phyloP scores from a whole-genome alignment of 2,888 invertebrate genomes.

The Salpingus planirostris region DNA sequence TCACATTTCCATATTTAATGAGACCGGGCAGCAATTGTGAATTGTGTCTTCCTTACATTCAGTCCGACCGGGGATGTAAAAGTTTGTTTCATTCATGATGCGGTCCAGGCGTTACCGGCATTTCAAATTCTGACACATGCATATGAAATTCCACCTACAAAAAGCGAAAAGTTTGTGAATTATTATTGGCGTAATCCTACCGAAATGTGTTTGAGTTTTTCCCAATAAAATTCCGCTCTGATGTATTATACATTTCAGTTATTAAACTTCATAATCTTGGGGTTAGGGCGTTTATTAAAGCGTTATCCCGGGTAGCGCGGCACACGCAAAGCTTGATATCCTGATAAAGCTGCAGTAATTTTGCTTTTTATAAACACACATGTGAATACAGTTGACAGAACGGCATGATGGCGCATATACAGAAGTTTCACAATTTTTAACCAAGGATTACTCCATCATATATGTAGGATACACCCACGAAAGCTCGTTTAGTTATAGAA shows the following conservation, averaged over 20 bases:
- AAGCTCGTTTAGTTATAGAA: too few relatives aligned
- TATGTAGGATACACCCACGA: too few relatives aligned
- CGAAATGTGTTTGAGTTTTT: conserved; percentile 19
- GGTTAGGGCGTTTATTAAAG: conserved; percentile 12
- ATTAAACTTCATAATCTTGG: conserved; percentile 14
- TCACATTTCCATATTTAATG: conserved; percentile 15
- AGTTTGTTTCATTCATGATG: conserved; percentile 14
- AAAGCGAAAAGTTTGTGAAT: conserved; percentile 18
- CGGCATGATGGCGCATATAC: too few relatives aligned
- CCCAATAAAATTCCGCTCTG: conserved; percentile 14
- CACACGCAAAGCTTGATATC: conserved; percentile 9
- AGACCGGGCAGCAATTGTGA: conserved; percentile 3
- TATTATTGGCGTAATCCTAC: conserved; percentile 22
- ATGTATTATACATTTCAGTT: conserved; percentile 10
- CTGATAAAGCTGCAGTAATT: conserved; percentile 8
- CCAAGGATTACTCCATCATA: too few relatives aligned
- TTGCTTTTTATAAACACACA: too few relatives aligned
- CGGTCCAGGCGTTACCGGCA: conserved; percentile 20
- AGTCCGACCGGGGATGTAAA: too few relatives aligned
- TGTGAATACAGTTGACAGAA: too few relatives aligned
- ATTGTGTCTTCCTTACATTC: conserved; percentile 4
- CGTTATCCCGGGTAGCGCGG: too few relatives aligned
- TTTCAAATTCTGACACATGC: conserved; percentile 22
- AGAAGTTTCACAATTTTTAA: too few relatives aligned
- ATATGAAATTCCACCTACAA: conserved; percentile 20